Evolutionary conservation across 2,888 invertebrate genomes (phyloP).

Genomic region (Drosophila borealis): DNA sequence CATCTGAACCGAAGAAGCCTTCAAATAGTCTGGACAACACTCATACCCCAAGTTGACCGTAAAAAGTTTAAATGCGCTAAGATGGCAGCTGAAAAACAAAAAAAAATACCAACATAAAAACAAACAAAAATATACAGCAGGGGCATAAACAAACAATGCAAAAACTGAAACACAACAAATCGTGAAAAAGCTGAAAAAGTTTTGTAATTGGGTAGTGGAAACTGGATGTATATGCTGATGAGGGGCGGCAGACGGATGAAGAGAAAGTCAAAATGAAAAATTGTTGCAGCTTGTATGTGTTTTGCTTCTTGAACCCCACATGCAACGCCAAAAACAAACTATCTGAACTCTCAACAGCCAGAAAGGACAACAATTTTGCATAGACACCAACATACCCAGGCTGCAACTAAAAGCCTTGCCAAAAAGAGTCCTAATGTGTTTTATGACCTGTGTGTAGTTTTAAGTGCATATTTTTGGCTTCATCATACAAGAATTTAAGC

Average conservation of each 20-base stretch:
- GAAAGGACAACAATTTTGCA: not conserved
- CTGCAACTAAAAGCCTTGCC: conserved; percentile 16
- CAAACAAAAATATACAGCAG: conserved; percentile 25
- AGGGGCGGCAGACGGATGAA: not conserved
- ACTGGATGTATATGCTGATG: not conserved
- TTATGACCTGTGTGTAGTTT: conserved; percentile 27
- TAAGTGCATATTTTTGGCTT: conserved; percentile 37
- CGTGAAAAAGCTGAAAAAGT: conserved; percentile 43
- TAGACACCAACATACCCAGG: not conserved
- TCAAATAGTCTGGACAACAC: conserved; percentile 13
- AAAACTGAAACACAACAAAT: conserved; percentile 42
- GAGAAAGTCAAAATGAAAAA: conserved; percentile 21
- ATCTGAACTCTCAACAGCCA: conserved; percentile 16
- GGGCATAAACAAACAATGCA: conserved; percentile 38
- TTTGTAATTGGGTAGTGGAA: conserved; percentile 47
- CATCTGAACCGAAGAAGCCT: not conserved
- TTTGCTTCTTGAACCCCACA: conserved; percentile 5
- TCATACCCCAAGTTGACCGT: conserved; percentile 57
- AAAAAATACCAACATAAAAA: not conserved
- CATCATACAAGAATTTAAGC: conserved; percentile 30
- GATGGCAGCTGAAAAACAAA: conserved; percentile 27
- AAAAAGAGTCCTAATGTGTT: conserved; percentile 18
- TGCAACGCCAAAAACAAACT: conserved; percentile 25
- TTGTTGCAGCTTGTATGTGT: conserved; percentile 33
- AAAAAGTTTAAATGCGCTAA: conserved; percentile 57